Base-by-base conservation (phyloP, 2,113 vertebrate species). In the Perca fluviatilis region DNA sequence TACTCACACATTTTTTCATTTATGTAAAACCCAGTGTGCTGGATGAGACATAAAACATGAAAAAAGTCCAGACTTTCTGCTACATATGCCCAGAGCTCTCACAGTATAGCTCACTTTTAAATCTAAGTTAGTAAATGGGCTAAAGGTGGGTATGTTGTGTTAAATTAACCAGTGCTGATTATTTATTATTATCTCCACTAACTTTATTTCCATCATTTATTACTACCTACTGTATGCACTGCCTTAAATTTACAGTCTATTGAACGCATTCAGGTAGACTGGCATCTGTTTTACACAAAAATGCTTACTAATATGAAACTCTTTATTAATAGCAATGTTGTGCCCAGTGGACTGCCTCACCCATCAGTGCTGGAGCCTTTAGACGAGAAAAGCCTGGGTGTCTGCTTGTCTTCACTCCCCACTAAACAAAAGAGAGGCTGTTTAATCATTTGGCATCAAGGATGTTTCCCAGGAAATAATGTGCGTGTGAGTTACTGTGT, bases 341-440 rank as follows among this genome's bases (percentile, higher is more conserved):
- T 18, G 15, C 51, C 2, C 8, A 51, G 27, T n/a, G 9, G 62
- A 43, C 2, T 0, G 14, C 1, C 91, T 91, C 78, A 94, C 93
- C 92, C 12, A 16, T 77, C 57, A 25, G 53, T 54, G 8, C 15
- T 53, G 4, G 66, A 82, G 79, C 60, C 58, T 5, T 47, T 25
- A 18, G 11, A 60, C 9, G 81, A 74, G 66, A 70, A 60, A 40
- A 49, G 43, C 64, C 12, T 43, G 21, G 53, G 11, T 6, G 50
- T 50, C 19, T 62, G 18, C 67, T 62, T 21, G 56, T 61, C 86
- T 33, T 90, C 81, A n/a, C 14, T 71, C 5, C 3, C 49, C 64
- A 36, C 87, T 88, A 60, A 84, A 93, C 86, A 92, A 86, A 86
- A 84, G 80, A 87, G 27, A 86, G 56, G n/a, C 27, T 75, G 80